Evolutionary conservation across 2,888 invertebrate genomes (phyloP).

Genomic region (Nomada fabriciana): DNA sequence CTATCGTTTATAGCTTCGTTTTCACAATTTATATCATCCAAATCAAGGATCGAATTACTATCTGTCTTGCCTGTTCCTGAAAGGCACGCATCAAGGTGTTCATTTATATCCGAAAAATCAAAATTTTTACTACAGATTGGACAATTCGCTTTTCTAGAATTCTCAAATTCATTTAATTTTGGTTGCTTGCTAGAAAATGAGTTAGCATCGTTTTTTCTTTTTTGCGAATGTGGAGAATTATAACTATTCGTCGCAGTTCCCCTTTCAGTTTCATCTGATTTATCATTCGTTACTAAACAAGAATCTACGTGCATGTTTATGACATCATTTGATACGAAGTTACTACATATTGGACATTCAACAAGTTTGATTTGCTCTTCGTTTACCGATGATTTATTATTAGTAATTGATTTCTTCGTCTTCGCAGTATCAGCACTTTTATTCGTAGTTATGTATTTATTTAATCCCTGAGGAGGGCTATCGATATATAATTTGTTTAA

Average conservation of each 20-base stretch:
- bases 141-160: conserved; percentile 75
- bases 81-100: conserved; percentile 79
- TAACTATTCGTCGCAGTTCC: neutral
- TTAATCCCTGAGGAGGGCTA: conserved; percentile 2
- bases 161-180: conserved; percentile 42
- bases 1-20: conserved; percentile 20
- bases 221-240: neutral
- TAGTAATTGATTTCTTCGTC: neutral
- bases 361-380: conserved; percentile 28
- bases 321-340: conserved; percentile 33
- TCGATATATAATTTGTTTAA: conserved; percentile 69
- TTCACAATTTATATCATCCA: conserved; percentile 22
- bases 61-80: neutral
- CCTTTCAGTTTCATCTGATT: neutral
- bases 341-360: conserved; percentile 56
- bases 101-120: conserved; percentile 78
- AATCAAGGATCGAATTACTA: conserved; percentile 10
- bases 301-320: conserved; percentile 59
- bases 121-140: conserved; percentile 83
- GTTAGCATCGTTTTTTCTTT: conserved; percentile 31
- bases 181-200: conserved; percentile 44
- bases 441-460: neutral
- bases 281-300: conserved; percentile 38
- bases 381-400: conserved; percentile 9
- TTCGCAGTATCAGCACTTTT: neutral